These are phyloP conservation scores for Prostheceraeus crozeri DNA, from an alignment of 2,888 invertebrate genomes.

Conservation along the genomic window DNA sequence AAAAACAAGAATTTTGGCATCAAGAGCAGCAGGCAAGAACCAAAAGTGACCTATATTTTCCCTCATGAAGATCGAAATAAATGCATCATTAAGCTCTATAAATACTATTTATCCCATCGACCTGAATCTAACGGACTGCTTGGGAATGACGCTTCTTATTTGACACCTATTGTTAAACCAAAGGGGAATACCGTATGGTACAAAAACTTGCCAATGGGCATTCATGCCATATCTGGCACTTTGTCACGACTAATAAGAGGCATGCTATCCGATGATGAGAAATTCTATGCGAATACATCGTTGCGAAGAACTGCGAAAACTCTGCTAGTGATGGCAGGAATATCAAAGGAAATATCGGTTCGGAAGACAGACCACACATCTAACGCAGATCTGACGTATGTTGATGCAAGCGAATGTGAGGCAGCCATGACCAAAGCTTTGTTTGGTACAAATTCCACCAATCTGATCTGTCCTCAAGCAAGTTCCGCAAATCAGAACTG, in stretches of 20 bases:
- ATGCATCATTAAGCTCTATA: constrained; percentile 8
- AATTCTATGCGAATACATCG: constrained; percentile 12
- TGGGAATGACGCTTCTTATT: constrained; percentile 1
- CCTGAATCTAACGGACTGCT: background rate
- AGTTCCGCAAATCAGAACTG: too few relatives aligned
- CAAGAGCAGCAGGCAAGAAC: background rate
- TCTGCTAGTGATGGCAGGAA: constrained; percentile 10
- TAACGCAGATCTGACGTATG: constrained; percentile 10
- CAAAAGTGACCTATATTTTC: constrained; percentile 13
- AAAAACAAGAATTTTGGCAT: constrained; percentile 2
- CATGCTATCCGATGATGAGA: background rate
- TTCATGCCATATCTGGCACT: constrained; percentile 9
- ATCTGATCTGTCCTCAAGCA: too few relatives aligned
- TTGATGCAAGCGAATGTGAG: background rate
- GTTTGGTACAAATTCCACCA: too few relatives aligned
- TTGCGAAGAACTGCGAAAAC: constrained; percentile 4
- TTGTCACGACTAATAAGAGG: background rate
- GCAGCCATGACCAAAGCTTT: background rate
- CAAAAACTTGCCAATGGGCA: constrained; percentile 8
- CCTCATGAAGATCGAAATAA: background rate
- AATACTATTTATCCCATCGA: constrained; percentile 1
- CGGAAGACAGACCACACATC: constrained; percentile 9
- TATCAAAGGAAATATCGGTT: constrained; percentile 16
- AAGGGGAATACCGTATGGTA: constrained; percentile 15
- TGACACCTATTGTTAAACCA: background rate